These are phyloP conservation scores for Lacerta viridis DNA, from an alignment of 2,797 vertebrate species.

Conservation along the genomic window DNA sequence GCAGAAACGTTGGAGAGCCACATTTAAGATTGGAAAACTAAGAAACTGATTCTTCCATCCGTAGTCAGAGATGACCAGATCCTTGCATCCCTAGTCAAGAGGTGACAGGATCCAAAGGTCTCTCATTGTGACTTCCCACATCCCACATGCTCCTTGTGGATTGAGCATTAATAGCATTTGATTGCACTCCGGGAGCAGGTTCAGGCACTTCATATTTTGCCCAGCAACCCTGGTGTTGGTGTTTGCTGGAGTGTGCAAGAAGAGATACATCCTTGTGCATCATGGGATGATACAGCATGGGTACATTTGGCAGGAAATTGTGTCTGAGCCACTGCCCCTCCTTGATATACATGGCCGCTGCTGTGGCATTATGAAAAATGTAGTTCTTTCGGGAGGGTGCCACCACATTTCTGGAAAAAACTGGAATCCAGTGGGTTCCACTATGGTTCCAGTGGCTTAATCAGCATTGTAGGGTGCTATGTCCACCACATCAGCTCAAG, in stretches of 20 bases:
- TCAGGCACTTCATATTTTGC: too few relatives aligned
- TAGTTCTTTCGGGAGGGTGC: neutral
- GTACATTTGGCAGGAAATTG: neutral
- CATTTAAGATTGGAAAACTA: too few relatives aligned
- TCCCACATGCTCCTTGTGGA: neutral
- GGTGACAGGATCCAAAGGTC: neutral
- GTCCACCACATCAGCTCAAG: neutral
- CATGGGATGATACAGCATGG: neutral
- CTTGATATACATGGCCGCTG: neutral
- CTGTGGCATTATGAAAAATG: too few relatives aligned
- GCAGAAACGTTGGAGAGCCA: too few relatives aligned
- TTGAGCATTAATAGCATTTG: neutral
- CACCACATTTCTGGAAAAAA: neutral
- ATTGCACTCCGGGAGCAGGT: neutral
- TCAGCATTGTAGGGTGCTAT: neutral
- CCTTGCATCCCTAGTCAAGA: too few relatives aligned
- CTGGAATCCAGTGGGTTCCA: neutral
- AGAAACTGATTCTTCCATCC: too few relatives aligned
- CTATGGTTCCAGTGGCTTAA: neutral
- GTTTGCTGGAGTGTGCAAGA: neutral
- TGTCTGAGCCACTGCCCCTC: too few relatives aligned
- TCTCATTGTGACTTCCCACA: neutral
- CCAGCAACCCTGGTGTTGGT: neutral
- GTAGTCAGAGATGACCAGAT: too few relatives aligned
- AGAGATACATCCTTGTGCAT: neutral